These are phyloP conservation scores for Chauna torquata DNA, from an alignment of 2,113 vertebrate species.

Conservation along the genomic window DNA sequence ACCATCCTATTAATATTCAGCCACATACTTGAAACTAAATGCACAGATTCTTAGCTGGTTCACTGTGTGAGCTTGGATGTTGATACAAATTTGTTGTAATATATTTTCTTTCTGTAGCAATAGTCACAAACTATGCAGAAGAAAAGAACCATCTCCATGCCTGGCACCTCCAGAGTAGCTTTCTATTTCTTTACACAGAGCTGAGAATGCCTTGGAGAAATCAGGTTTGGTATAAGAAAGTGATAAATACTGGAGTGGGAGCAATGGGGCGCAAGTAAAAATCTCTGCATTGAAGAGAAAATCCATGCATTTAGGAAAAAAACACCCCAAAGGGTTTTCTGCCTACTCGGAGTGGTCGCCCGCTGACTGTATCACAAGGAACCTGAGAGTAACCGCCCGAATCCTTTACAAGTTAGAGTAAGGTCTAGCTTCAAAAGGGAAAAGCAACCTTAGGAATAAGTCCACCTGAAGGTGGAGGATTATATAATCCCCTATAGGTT, in stretches of 20 bases:
- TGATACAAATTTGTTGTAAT: not conserved
- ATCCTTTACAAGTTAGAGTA: not conserved
- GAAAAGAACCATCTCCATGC: not conserved
- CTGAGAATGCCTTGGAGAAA: not conserved
- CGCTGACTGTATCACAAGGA: not conserved
- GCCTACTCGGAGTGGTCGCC: rapidly evolving
- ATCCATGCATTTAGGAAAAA: not conserved
- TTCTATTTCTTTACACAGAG: not conserved
- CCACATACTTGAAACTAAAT: not conserved
- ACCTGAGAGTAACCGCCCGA: not conserved
- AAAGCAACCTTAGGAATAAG: not conserved
- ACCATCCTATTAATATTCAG: not conserved
- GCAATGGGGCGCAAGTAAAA: not conserved
- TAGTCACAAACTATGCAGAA: not conserved
- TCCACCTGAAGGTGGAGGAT: not conserved
- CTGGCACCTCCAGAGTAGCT: not conserved
- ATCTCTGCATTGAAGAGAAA: not conserved
- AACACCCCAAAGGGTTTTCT: not conserved
- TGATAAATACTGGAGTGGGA: not conserved
- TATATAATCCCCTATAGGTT: not conserved
- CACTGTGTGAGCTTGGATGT: not conserved
- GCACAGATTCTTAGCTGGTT: not conserved
- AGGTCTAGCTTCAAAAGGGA: not conserved
- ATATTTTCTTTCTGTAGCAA: not conserved
- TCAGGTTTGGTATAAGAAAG: not conserved